phyloP scores from a whole-genome alignment of 2,888 invertebrate genomes.

The Syritta pipiens region DNA sequence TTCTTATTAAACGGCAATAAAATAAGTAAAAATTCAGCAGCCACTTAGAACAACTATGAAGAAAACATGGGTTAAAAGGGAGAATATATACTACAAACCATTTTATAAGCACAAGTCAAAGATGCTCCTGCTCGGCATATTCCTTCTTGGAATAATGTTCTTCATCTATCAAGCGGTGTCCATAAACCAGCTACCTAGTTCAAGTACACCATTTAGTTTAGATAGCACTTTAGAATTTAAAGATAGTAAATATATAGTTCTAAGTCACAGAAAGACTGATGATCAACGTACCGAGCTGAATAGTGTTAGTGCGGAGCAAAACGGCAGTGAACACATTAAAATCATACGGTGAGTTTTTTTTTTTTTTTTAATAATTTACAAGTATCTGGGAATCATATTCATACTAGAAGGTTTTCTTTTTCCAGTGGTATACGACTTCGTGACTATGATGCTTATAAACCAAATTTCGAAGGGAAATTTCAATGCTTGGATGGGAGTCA shows the following conservation, averaged over 20 bases:
- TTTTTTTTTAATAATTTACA: too few relatives aligned
- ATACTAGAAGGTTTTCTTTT: constrained; percentile 26
- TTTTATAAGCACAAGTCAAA: constrained; percentile 79
- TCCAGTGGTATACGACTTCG: constrained; percentile 78
- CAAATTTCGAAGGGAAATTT: constrained; percentile 79
- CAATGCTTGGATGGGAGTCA: constrained; percentile 79
- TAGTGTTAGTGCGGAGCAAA: constrained; percentile 24
- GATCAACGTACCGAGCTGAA: constrained; percentile 34
- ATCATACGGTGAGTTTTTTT: constrained; percentile 73
- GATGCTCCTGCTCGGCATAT: constrained; percentile 77
- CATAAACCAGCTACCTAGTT: constrained; percentile 78
- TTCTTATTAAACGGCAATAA: background rate
- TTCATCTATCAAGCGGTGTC: constrained; percentile 78
- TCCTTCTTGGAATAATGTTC: constrained; percentile 78
- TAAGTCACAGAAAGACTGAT: constrained; percentile 46
- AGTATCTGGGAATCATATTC: background rate
- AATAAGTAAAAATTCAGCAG: background rate
- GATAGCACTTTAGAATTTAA: constrained; percentile 72
- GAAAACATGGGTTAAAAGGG: constrained; percentile 79
- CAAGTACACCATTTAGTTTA: constrained; percentile 75
- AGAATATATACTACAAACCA: constrained; percentile 79
- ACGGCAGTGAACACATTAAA: constrained; percentile 72
- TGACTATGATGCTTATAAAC: constrained; percentile 79
- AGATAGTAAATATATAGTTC: constrained; percentile 66
- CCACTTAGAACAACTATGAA: constrained; percentile 70